Conservation (phyloP, 2,888 invertebrate genomes). For the Phorcus lineatus region DNA sequence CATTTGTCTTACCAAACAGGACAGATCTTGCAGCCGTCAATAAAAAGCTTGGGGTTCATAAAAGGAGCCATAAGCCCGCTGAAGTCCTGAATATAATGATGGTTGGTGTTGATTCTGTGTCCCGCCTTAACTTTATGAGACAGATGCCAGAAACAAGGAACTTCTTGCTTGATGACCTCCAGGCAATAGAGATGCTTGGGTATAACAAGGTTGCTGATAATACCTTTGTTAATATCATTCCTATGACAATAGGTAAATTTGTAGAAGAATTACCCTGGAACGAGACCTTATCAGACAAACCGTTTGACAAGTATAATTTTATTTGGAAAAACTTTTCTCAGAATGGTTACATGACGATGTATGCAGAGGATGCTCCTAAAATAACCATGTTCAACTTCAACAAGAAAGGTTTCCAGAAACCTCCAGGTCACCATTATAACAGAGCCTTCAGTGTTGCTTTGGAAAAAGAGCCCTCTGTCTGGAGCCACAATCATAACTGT, state of each 20-base stretch:
- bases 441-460: slow-evolving; percentile 83
- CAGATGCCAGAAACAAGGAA: slow-evolving; percentile 84
- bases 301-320: slow-evolving; percentile 80
- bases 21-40: no score
- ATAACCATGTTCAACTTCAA: slow-evolving; percentile 89
- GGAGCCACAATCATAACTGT: slow-evolving; percentile 76
- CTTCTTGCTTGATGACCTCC: slow-evolving; percentile 80
- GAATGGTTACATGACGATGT: slow-evolving; percentile 86
- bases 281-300: slow-evolving; percentile 58
- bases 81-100: background rate
- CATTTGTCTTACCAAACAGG: slow-evolving; percentile 59
- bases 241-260: slow-evolving; percentile 83
- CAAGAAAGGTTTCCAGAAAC: slow-evolving; percentile 84
- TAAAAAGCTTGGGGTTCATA: background rate
- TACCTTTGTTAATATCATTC: slow-evolving; percentile 91
- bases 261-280: slow-evolving; percentile 67
- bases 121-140: slow-evolving; percentile 88
- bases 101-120: slow-evolving; percentile 87
- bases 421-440: slow-evolving; percentile 90
- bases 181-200: slow-evolving; percentile 87
- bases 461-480: slow-evolving; percentile 61
- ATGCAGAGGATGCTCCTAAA: slow-evolving; percentile 87
- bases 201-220: slow-evolving; percentile 96
- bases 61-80: background rate
- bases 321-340: slow-evolving; percentile 88